Conservation (phyloP, 2,888 invertebrate species). For the Altica lythri region DNA sequence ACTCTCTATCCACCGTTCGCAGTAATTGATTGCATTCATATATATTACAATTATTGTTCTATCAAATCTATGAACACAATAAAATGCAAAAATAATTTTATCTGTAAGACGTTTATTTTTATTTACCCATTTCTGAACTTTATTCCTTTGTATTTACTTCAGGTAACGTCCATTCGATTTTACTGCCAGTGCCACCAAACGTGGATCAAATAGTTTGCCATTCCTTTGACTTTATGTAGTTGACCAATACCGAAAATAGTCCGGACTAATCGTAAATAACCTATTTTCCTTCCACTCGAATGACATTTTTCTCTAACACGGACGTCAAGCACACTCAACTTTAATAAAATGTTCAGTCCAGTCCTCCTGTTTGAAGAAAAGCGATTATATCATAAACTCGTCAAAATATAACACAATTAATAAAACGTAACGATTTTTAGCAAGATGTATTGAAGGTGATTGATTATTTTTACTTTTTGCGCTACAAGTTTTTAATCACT, state of each 20-base stretch:
- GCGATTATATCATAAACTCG: neutral
- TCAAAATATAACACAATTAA: neutral
- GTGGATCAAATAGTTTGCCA: neutral
- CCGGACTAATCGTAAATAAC: neutral
- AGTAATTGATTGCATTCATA: too few relatives aligned
- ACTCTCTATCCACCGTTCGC: too few relatives aligned
- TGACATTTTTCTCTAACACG: conserved; percentile 7
- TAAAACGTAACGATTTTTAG: neutral
- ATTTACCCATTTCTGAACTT: too few relatives aligned
- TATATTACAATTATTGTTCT: too few relatives aligned
- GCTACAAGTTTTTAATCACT: too few relatives aligned
- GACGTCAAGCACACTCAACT: conserved; percentile 2
- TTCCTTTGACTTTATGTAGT: neutral
- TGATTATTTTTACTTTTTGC: too few relatives aligned
- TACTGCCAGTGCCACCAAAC: neutral
- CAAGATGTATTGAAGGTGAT: too few relatives aligned
- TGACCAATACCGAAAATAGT: neutral
- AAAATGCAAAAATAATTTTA: too few relatives aligned
- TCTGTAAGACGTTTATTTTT: too few relatives aligned
- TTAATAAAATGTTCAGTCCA: conserved; percentile 1
- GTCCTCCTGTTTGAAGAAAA: neutral
- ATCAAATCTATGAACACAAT: too few relatives aligned
- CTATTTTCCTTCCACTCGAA: neutral
- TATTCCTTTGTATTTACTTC: too few relatives aligned
- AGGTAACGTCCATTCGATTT: too few relatives aligned